Conservation (phyloP, 2,797 vertebrate species). For the Pseudochaenichthys georgianus region DNA sequence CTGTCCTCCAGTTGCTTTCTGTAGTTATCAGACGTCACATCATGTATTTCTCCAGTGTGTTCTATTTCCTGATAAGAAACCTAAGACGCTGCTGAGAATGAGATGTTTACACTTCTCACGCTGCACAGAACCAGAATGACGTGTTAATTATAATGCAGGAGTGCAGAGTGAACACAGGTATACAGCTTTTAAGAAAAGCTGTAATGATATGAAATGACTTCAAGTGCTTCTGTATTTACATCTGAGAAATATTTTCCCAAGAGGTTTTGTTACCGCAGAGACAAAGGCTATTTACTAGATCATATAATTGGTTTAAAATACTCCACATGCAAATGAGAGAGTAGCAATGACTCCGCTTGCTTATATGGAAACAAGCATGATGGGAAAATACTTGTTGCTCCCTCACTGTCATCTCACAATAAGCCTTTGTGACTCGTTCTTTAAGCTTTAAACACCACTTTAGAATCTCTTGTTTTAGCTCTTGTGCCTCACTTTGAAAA, state of each 20-base stretch:
- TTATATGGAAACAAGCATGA: conserved; percentile 19
- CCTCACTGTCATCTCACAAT: conserved; percentile 33
- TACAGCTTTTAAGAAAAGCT: not conserved
- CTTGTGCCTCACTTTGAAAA: too few relatives aligned
- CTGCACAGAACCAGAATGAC: conserved; percentile 1
- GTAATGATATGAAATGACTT: not conserved
- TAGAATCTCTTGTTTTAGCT: conserved; percentile 13
- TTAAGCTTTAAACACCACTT: conserved; percentile 13
- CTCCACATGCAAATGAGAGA: conserved; percentile 56
- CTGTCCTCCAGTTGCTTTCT: conserved; percentile 4
- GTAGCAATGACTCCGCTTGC: conserved; percentile 18
- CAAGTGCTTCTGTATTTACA: not conserved
- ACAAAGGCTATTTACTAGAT: conserved; percentile 29
- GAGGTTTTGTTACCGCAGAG: conserved; percentile 30
- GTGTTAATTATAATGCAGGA: not conserved
- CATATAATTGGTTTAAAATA: conserved; percentile 32
- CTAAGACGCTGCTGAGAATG: conserved; percentile 12
- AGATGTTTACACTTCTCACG: conserved; percentile 30
- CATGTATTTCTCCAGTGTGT: conserved; percentile 3
- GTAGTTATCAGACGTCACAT: conserved; percentile 18
- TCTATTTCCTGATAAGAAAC: conserved; percentile 13
- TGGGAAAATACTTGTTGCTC: conserved; percentile 36
- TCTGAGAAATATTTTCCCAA: conserved; percentile 46
- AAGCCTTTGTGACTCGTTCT: conserved; percentile 10
- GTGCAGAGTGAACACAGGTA: not conserved